Percentiles rank a stretch among this genome's conserved stretches.
Conservation (phyloP, 37 sponge, comb jelly and placozoan genomes). For the Diacarnus erythraeanus region DNA sequence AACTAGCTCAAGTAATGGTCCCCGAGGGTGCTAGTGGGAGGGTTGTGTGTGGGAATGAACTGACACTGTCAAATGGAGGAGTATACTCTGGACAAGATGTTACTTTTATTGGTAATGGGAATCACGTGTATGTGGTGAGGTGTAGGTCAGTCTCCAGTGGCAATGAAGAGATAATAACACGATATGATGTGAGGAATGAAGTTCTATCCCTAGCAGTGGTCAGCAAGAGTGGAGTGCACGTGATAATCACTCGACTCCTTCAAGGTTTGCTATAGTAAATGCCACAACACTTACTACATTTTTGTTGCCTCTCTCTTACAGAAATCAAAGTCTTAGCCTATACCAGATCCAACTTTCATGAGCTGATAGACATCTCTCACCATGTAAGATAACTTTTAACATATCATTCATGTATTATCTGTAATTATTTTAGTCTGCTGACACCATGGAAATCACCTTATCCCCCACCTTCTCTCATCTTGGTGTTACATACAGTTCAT, state of each 20-base stretch:
- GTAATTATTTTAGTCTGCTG: background rate
- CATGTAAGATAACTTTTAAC: background rate
- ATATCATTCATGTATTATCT: no score
- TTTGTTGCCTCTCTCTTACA: background rate
- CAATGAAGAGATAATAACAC: background rate
- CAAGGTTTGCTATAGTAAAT: background rate
- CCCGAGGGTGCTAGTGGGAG: background rate
- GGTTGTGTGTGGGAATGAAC: background rate
- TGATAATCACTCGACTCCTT: background rate
- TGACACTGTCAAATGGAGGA: background rate
- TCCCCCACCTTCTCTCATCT: conserved; percentile 28
- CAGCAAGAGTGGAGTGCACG: background rate
- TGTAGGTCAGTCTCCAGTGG: no score
- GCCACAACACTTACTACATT: background rate
- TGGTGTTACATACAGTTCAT: background rate
- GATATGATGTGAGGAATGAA: background rate
- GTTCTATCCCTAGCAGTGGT: background rate
- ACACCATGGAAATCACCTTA: background rate
- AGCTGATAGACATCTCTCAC: conserved; percentile 2
- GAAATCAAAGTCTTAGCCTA: conserved; percentile 19
- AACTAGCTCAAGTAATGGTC: conserved; percentile 10
- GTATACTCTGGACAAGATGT: background rate
- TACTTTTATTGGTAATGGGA: background rate
- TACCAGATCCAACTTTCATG: background rate
- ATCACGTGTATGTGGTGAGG: background rate